These are phyloP conservation scores for Leptoclinus maculatus DNA, from an alignment of 2,797 vertebrate species.

Conservation along the genomic window DNA sequence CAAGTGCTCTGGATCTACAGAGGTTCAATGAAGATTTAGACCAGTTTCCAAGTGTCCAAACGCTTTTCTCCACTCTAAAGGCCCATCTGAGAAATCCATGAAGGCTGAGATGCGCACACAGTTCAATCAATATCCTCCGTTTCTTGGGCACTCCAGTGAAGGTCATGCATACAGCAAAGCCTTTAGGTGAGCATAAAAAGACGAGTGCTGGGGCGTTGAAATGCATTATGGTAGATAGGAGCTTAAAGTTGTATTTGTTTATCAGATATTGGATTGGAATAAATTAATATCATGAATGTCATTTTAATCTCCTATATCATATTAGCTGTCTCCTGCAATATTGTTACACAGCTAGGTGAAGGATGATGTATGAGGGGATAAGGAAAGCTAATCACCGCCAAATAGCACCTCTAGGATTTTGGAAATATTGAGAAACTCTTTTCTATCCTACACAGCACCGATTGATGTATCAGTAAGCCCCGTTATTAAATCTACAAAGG, in stretches of 20 bases:
- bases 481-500: slow-evolving; percentile 50
- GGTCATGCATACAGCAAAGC: slow-evolving; percentile 55
- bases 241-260: slow-evolving; percentile 67
- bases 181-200: slow-evolving; percentile 56
- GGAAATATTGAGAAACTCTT: slow-evolving; percentile 61
- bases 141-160: slow-evolving; percentile 56
- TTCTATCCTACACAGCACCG: slow-evolving; percentile 27
- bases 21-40: slow-evolving; percentile 30
- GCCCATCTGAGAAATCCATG: slow-evolving; percentile 54
- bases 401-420: slow-evolving; percentile 65
- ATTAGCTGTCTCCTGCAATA: slow-evolving; percentile 57
- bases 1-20: slow-evolving; percentile 3
- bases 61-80: slow-evolving; percentile 33
- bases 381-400: slow-evolving; percentile 59
- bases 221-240: slow-evolving; percentile 50
- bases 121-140: slow-evolving; percentile 62
- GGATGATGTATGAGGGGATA: slow-evolving; percentile 55
- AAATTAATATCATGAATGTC: slow-evolving; percentile 66
- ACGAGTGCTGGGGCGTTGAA: slow-evolving; percentile 48
- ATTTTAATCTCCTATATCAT: slow-evolving; percentile 73
- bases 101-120: slow-evolving; percentile 31
- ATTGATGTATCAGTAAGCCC: slow-evolving; percentile 47
- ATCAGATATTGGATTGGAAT: slow-evolving; percentile 65
- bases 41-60: slow-evolving; percentile 24
- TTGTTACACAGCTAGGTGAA: slow-evolving; percentile 42